These are phyloP conservation scores for Hirtodrosophila duncani DNA, from an alignment of 2,888 invertebrate genomes.

Conservation along the genomic window DNA sequence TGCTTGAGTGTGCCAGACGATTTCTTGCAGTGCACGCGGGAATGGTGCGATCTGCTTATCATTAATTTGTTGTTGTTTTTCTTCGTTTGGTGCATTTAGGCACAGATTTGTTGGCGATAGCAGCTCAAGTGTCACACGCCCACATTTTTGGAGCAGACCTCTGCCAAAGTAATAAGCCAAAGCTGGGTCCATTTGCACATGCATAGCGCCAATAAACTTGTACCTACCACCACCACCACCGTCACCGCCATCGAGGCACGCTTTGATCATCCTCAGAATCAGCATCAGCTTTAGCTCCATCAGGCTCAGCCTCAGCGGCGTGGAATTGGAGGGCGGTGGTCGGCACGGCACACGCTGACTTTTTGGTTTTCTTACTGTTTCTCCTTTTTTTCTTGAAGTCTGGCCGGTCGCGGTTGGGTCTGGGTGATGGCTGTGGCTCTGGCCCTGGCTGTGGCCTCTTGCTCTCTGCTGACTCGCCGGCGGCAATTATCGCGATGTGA, in stretches of 20 bases:
- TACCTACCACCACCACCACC: constrained; percentile 64
- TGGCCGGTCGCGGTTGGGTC: constrained; percentile 22
- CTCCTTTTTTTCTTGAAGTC: constrained; percentile 27
- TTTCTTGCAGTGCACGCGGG: constrained; percentile 56
- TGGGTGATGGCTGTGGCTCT: constrained; percentile 16
- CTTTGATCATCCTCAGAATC: constrained; percentile 62
- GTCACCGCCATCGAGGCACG: too few relatives aligned
- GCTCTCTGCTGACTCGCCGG: constrained; percentile 45
- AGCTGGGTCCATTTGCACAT: constrained; percentile 58
- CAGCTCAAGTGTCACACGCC: constrained; percentile 78
- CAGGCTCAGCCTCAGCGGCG: constrained; percentile 1
- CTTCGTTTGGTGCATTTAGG: constrained; percentile 53
- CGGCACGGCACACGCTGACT: constrained; percentile 65
- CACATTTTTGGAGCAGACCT: constrained; percentile 75
- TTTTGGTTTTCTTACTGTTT: constrained; percentile 13
- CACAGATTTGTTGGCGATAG: constrained; percentile 74
- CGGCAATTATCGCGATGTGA: constrained; percentile 71
- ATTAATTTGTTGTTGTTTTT: constrained; percentile 63
- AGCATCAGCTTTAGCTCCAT: constrained; percentile 6
- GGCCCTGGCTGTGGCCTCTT: constrained; percentile 12
- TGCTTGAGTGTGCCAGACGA: constrained; percentile 13
- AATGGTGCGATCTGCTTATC: constrained; percentile 66
- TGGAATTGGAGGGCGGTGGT: constrained; percentile 26
- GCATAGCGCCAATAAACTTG: constrained; percentile 62
- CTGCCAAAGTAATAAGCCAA: constrained; percentile 24